These are phyloP conservation scores for Ptychobarbus kaznakovi DNA, from an alignment of 2,797 vertebrate species.

Conservation along the genomic window DNA sequence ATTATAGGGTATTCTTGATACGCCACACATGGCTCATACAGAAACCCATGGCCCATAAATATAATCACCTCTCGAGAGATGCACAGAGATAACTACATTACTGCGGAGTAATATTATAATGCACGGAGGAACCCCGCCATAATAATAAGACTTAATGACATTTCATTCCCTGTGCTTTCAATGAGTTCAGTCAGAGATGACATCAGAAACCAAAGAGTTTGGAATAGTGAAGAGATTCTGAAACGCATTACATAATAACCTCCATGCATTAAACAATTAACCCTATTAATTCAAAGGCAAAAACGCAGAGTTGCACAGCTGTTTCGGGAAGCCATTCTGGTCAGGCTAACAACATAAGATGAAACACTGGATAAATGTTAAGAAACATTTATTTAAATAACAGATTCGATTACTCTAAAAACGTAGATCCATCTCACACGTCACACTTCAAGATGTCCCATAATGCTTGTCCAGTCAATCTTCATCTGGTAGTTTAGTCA, in stretches of 20 bases:
- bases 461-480: constrained; percentile 49
- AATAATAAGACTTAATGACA: constrained; percentile 61
- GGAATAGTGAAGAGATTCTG: background rate
- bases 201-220: constrained; percentile 26
- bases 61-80: constrained; percentile 67
- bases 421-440: background rate
- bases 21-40: constrained; percentile 56
- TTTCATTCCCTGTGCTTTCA: constrained; percentile 47
- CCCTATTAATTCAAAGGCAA: background rate
- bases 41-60: constrained; percentile 57
- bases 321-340: constrained; percentile 5
- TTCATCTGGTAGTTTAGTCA: constrained; percentile 80
- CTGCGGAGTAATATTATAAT: constrained; percentile 59
- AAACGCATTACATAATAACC: constrained; percentile 9
- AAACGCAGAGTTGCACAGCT: background rate
- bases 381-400: constrained; percentile 27
- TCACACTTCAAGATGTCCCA: constrained; percentile 5
- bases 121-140: constrained; percentile 47
- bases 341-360: background rate
- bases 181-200: constrained; percentile 33
- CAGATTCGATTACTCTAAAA: background rate
- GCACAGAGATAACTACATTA: constrained; percentile 64
- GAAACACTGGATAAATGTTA: constrained; percentile 15
- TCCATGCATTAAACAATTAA: constrained; percentile 42
- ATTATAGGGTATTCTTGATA: constrained; percentile 66